A percentile compares a stretch with the other conserved stretches of the same genome.
phyloP scores from a whole-genome alignment of 1,140 invertebrate species.

The Drosophila dunni region DNA sequence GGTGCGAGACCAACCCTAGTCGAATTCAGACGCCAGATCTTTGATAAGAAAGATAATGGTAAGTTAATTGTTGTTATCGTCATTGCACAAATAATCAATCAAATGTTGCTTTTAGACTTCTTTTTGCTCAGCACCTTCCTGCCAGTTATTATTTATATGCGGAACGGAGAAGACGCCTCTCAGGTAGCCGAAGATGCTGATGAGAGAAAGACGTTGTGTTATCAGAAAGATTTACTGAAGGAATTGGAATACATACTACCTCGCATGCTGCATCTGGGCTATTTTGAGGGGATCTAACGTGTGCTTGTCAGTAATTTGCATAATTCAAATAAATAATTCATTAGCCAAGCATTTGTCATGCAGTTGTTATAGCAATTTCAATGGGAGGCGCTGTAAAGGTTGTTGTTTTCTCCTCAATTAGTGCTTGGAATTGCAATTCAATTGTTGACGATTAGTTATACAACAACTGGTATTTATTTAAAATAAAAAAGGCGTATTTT shows the following conservation, averaged over 20 bases:
- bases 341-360: too few relatives aligned
- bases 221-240: not conserved
- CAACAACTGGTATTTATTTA: too few relatives aligned
- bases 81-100: not conserved
- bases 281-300: not conserved
- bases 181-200: conserved; percentile 1
- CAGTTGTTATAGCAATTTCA: too few relatives aligned
- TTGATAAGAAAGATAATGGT: conserved; percentile 35
- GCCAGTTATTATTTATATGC: conserved; percentile 3
- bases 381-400: too few relatives aligned
- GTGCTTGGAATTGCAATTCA: too few relatives aligned
- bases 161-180: not conserved
- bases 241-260: not conserved
- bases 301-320: not conserved
- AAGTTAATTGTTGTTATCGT: conserved; percentile 1
- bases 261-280: conserved; percentile 2
- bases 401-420: too few relatives aligned
- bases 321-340: too few relatives aligned
- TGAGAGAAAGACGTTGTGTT: not conserved
- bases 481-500: too few relatives aligned
- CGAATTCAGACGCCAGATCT: conserved; percentile 27
- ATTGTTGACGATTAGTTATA: too few relatives aligned
- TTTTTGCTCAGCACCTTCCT: not conserved
- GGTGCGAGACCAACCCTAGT: conserved; percentile 25
- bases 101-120: not conserved